phyloP scores from a whole-genome alignment of 2,888 invertebrate genomes.

The Myopa tessellatipennis region DNA sequence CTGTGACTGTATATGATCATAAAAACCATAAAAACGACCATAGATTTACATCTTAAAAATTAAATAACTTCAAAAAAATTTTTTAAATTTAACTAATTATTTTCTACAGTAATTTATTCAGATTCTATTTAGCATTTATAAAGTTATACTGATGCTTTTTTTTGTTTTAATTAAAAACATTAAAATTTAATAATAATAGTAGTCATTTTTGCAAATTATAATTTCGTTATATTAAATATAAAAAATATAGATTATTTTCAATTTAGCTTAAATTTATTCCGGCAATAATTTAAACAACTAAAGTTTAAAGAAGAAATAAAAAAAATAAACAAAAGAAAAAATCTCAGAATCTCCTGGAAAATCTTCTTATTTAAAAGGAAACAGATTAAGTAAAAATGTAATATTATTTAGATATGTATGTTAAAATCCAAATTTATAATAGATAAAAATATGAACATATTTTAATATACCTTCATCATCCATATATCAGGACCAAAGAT shows the following conservation, averaged over 20 bases:
- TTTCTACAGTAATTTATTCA: no score
- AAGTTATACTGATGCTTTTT: not conserved
- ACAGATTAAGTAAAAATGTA: conserved; percentile 38
- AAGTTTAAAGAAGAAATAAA: conserved; percentile 14
- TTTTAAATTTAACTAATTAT: no score
- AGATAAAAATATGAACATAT: conserved; percentile 8
- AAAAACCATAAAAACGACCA: no score
- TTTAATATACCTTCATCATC: conserved; percentile 76
- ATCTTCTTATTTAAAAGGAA: conserved; percentile 44
- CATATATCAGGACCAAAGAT: conserved; percentile 89
- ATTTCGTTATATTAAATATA: no score
- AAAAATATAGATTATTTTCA: no score
- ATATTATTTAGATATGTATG: not conserved
- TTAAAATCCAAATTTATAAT: not conserved
- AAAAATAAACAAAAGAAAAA: conserved; percentile 15
- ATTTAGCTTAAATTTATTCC: no score
- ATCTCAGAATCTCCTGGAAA: conserved; percentile 54
- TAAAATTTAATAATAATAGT: not conserved
- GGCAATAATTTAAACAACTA: conserved; percentile 4
- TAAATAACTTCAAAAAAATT: no score
- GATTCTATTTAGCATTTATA: no score
- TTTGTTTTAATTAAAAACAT: not conserved
- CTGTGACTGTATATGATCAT: no score
- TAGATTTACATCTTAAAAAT: no score
- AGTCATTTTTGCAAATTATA: no score